Base-by-base conservation (phyloP, 2,797 vertebrate species). In the Myotis pilosus region DNA sequence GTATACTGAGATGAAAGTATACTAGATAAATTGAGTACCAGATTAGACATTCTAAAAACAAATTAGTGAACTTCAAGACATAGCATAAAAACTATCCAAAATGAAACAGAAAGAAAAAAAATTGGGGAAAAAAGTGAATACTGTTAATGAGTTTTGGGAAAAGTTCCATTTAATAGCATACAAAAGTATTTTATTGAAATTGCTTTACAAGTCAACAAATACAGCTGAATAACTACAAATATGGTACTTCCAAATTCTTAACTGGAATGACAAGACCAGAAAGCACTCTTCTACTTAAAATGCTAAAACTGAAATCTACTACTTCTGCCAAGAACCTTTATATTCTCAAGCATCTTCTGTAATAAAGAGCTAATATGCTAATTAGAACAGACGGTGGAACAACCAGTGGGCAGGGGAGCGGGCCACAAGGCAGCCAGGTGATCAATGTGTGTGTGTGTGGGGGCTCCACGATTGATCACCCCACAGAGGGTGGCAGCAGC, bases 201-300 rank as follows among this genome's bases (percentile, higher is more conserved):
- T 91, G 19, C 47, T 90, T 84, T 92, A 78, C 8, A 92, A 84
- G 44, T 23, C 38, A 95, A 38, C 68, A 93, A 96, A 75, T 75
- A 91, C 15, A 92, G 60, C 7, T 75, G 41, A 92, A 9, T 51
- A 79, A 83, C 44, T 89, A 94, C 6, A 95, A 94, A 88, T 53
- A 92, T 44, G 8, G 47, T 15, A 87, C 33, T 90, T 94, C 28
- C 74, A 84, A 92, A 74, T 90, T 71, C 72, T 92, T 57, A 69
- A 89, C 60, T 55, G 25, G 7, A 82, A n/a, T 78, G 23, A 66
- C 20, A 89, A 93, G 74, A 86, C 38, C 28, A 86, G 38, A 89
- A 71, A 88, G 62, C 30, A 3, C 1, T 89, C 28, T 79, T 89
- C 28, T 64, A 64, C 62, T 33, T 68, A 36, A 68, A 68, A 68